Conservation (phyloP, 2,113 vertebrate genomes). For the Phaethornis superciliosus region DNA sequence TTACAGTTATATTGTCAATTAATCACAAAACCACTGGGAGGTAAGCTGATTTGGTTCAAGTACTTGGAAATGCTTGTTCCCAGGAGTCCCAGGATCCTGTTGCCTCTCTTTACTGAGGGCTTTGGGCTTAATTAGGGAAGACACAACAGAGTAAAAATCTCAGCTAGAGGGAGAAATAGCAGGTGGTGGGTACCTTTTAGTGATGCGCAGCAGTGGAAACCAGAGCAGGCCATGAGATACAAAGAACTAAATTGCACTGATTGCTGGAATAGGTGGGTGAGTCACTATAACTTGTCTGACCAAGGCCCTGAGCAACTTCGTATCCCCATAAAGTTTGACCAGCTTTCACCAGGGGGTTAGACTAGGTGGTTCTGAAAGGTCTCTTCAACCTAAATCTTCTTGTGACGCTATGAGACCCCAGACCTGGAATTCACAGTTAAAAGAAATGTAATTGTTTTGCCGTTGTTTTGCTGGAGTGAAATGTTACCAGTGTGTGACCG, state of each 20-base stretch:
- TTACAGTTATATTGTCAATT: background rate
- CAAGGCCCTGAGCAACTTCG: background rate
- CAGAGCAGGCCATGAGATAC: background rate
- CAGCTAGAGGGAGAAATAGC: background rate
- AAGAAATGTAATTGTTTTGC: background rate
- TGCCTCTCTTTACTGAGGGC: background rate
- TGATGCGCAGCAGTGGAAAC: background rate
- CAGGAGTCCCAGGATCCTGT: background rate
- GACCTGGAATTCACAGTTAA: background rate
- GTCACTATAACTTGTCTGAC: background rate
- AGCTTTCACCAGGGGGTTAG: background rate
- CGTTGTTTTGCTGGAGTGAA: background rate
- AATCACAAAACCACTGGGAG: background rate
- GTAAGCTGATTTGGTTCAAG: background rate
- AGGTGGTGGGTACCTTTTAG: background rate
- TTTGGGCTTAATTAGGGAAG: background rate
- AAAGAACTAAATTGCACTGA: rapidly evolving
- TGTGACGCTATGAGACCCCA: background rate
- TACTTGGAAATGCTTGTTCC: background rate
- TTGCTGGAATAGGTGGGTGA: background rate
- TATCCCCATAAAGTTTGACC: background rate
- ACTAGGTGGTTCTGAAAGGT: background rate
- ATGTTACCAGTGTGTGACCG: background rate
- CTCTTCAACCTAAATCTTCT: background rate
- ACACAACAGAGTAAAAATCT: background rate